Evolutionary conservation across 2,113 vertebrate genomes (phyloP), one percentile per base, ranked within the genome.

Genomic region (Ciconia maguari): DNA sequence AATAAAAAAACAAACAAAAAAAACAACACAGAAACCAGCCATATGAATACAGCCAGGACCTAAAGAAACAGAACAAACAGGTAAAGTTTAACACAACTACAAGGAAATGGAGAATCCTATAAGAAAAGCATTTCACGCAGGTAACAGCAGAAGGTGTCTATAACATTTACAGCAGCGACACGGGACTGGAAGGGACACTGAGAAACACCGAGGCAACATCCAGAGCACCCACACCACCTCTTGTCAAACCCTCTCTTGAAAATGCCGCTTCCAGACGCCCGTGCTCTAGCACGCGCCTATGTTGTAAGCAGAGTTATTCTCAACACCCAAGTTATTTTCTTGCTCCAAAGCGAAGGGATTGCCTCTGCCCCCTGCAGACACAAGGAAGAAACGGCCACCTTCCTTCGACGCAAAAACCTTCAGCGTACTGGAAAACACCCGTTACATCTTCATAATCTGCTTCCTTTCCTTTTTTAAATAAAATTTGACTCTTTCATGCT

Each of bases 311-410:
- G 26, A 52, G 34, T 62, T 46, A 71, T 15, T 72, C 58, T 34
- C 66, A 62, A 32, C 36, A 13, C 13, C 13, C 26, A 10, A 38
- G 38, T 7, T 7, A 7, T 52, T 18, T 48, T 16, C 58, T 19
- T 13, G 46, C 75, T 94, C 42, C 60, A 7, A 5, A n/a, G 10
- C 17, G 46, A 36, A 75, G 71, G 48, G 76, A 29, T 20, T 83
- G 52, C 16, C 71, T 83, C 92, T 94, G 92, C 83, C 96, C 94
- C 49, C 92, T 91, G 90, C 92, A 91, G 94, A 72, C 68, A 41
- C 24, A 24, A 22, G 30, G 30, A 30, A 57, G 87, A 70, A 90
- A 16, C 5, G 7, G 55, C 32, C 42, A 9, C 41, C 4, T 24
- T 51, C 4, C 49, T 27, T 8, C 51, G 7, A 10, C 4, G 9